Conservation (phyloP, 1,140 invertebrate genomes). For the Aculops lycopersici region DNA sequence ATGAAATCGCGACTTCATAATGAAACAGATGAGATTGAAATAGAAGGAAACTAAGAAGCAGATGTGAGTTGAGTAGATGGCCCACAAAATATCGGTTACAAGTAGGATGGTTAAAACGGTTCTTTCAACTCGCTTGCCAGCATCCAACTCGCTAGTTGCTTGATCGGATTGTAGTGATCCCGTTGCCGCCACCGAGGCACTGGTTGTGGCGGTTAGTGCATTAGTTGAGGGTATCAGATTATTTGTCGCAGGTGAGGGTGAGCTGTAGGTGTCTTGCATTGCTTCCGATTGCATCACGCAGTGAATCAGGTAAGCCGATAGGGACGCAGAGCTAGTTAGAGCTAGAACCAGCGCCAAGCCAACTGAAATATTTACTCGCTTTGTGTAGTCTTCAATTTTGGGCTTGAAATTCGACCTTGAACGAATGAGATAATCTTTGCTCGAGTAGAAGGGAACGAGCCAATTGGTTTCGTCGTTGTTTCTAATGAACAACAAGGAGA, state of each 20-base stretch:
- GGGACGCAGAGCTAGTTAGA: neutral
- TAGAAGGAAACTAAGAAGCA: conserved; percentile 6
- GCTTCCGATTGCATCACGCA: no score
- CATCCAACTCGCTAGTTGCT: conserved; percentile 6
- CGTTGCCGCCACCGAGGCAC: neutral
- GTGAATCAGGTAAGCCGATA: neutral
- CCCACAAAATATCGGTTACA: conserved; percentile 7
- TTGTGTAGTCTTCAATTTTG: conserved; percentile 2
- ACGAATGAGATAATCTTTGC: conserved; percentile 5
- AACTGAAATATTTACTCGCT: neutral
- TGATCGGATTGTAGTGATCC: conserved; percentile 1
- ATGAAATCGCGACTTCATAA: conserved; percentile 5
- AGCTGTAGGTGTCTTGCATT: no score
- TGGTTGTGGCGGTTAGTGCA: neutral
- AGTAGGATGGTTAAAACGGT: conserved; percentile 5
- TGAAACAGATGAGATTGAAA: conserved; percentile 8
- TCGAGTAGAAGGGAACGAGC: conserved; percentile 8
- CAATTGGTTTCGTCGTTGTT: conserved; percentile 8
- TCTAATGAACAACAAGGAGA: conserved; percentile 6
- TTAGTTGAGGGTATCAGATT: no score
- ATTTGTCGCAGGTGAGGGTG: no score
- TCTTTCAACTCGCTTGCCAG: conserved; percentile 1
- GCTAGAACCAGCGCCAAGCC: conserved; percentile 2
- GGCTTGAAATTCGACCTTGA: conserved; percentile 1
- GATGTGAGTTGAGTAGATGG: conserved; percentile 7